Evolutionary conservation across 2,888 invertebrate genomes (phyloP).

Genomic region (Harpalus rubripes): DNA sequence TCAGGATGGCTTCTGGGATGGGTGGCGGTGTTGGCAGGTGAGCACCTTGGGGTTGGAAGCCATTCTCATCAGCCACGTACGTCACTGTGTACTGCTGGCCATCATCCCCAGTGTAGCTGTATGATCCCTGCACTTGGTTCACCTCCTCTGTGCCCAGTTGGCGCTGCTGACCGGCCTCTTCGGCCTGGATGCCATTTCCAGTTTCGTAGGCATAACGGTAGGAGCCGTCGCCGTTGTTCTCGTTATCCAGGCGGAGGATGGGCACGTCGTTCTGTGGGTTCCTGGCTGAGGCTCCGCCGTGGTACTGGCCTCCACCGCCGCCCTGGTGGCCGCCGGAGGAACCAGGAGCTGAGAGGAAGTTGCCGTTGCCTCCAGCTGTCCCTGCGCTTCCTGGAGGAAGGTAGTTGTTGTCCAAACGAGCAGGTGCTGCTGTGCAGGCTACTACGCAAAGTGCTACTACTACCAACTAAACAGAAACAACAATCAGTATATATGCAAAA

Average conservation of each 20-base stretch:
- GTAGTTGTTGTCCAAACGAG: slow-evolving; percentile 80
- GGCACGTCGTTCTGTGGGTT: slow-evolving; percentile 73
- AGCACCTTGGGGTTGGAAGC: slow-evolving; percentile 79
- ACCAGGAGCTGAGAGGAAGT: slow-evolving; percentile 72
- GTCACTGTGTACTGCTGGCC: slow-evolving; percentile 79
- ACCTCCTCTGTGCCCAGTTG: slow-evolving; percentile 76
- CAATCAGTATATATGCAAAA: background rate
- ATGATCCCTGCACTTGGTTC: slow-evolving; percentile 79
- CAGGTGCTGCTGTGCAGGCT: slow-evolving; percentile 76
- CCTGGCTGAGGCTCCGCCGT: background rate
- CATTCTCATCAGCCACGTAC: slow-evolving; percentile 81
- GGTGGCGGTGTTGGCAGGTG: slow-evolving; percentile 80
- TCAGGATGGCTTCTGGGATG: slow-evolving; percentile 80
- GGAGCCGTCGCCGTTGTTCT: slow-evolving; percentile 77
- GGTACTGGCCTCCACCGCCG: background rate
- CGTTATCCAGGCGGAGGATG: slow-evolving; percentile 76
- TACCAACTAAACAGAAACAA: slow-evolving; percentile 75
- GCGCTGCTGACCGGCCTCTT: slow-evolving; percentile 80
- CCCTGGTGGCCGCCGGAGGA: slow-evolving; percentile 42
- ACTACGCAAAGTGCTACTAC: slow-evolving; percentile 75
- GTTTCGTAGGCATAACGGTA: slow-evolving; percentile 79
- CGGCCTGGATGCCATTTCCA: slow-evolving; percentile 79
- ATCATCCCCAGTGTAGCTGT: slow-evolving; percentile 81
- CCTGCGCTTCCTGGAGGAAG: slow-evolving; percentile 80
- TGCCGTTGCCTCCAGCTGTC: slow-evolving; percentile 78